Percentiles rank a stretch among this genome's conserved stretches.
These are phyloP conservation scores for Panulirus ornatus DNA, from an alignment of 1,140 invertebrate genomes.

Conservation along the genomic window DNA sequence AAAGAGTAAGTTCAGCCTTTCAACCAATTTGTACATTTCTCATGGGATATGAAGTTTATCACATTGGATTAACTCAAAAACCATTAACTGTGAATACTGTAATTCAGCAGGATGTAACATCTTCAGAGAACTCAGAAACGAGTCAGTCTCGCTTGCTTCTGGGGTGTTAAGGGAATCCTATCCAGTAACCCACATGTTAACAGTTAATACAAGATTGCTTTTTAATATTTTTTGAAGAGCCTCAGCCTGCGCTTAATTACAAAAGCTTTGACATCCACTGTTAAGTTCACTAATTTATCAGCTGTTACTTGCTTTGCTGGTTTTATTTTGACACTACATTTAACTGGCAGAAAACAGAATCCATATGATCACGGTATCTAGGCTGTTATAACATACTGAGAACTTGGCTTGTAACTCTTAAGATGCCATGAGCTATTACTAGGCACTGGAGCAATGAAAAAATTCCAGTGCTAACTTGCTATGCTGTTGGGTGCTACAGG, in stretches of 20 bases:
- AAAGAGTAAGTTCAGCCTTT: constrained; percentile 51
- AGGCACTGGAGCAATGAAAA: not conserved
- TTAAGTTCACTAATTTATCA: not conserved
- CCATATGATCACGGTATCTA: not conserved
- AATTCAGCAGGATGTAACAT: not conserved
- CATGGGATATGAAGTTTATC: not conserved
- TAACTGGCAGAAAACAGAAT: not conserved
- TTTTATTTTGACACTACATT: not conserved
- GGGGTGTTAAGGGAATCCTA: not conserved
- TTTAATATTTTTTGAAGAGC: not conserved
- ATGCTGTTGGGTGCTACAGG: constrained; percentile 52
- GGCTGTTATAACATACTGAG: not conserved
- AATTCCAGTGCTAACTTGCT: constrained; percentile 1
- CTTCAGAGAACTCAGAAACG: not conserved
- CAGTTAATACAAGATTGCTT: constrained; percentile 7
- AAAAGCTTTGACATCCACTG: not conserved
- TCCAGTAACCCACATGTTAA: not conserved
- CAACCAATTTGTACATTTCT: not conserved
- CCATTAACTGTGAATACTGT: not conserved
- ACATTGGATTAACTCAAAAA: not conserved
- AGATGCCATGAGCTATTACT: not conserved
- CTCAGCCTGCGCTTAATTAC: not conserved
- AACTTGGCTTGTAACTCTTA: not conserved
- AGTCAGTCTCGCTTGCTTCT: not conserved
- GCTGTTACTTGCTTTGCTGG: not conserved